Conservation (phyloP, 2,113 vertebrate genomes). For the Hippocampus guttulatus region DNA sequence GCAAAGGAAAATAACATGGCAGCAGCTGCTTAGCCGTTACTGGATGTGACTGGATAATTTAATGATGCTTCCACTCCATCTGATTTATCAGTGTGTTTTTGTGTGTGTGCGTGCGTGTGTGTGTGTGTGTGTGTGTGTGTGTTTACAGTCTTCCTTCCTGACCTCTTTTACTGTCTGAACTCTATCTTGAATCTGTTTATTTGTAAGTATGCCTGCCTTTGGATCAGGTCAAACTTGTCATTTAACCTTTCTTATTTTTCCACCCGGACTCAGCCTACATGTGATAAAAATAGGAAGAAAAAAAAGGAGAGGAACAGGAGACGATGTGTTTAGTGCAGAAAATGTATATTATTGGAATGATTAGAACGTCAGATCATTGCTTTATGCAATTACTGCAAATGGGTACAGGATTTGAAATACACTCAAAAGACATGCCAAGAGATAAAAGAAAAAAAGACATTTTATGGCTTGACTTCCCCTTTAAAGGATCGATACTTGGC, state of each 20-base stretch:
- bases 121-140: slow-evolving; percentile 6
- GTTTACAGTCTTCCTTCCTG: slow-evolving; percentile 8
- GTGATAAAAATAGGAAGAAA: not conserved
- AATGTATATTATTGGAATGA: not conserved
- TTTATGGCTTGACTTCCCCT: too few relatives aligned
- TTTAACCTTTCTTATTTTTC: not conserved
- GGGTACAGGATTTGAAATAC: too few relatives aligned
- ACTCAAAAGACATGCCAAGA: too few relatives aligned
- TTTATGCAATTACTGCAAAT: too few relatives aligned
- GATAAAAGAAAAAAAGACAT: too few relatives aligned
- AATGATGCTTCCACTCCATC: not conserved
- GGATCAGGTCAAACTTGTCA: not conserved
- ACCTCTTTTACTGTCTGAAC: not conserved
- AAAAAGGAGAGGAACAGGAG: not conserved
- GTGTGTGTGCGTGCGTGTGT: slow-evolving; percentile 2
- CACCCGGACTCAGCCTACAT: not conserved
- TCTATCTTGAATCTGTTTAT: slow-evolving; percentile 1
- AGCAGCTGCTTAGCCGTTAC: not conserved
- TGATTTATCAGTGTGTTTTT: slow-evolving; percentile 4
- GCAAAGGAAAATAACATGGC: not conserved
- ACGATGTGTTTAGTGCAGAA: not conserved
- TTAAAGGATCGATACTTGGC: too few relatives aligned
- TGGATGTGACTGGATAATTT: not conserved
- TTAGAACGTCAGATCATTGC: not conserved
- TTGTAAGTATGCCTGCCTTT: not conserved